These are phyloP conservation scores for Gallinago paraguaiae DNA, from an alignment of 2,113 vertebrate species.

Conservation along the genomic window DNA sequence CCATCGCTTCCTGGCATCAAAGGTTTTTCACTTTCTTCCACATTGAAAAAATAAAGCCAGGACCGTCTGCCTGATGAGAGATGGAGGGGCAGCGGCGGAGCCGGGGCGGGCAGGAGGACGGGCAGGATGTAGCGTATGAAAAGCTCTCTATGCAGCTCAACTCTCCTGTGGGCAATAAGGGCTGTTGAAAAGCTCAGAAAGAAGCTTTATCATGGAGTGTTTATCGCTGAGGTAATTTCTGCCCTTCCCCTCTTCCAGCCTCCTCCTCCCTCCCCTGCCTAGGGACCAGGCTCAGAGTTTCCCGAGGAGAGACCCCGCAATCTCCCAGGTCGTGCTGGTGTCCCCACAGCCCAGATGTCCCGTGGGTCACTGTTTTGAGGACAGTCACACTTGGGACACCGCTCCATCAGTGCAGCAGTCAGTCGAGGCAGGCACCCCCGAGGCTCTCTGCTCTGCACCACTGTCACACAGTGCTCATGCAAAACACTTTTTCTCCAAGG, in stretches of 20 bases:
- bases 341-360: neutral
- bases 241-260: neutral
- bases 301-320: rapidly evolving
- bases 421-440: rapidly evolving
- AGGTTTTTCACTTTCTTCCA: slow-evolving; percentile 52
- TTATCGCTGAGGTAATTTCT: slow-evolving; percentile 33
- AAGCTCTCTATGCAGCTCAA: neutral
- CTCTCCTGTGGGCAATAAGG: neutral
- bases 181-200: neutral
- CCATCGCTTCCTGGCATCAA: slow-evolving; percentile 59
- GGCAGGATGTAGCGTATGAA: neutral
- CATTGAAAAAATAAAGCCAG: slow-evolving; percentile 47
- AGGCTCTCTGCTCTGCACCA: neutral
- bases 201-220: neutral
- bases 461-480: rapidly evolving
- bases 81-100: neutral
- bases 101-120: neutral
- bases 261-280: neutral
- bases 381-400: rapidly evolving
- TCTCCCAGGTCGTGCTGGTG: rapidly evolving
- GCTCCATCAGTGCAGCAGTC: rapidly evolving
- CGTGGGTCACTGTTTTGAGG: neutral
- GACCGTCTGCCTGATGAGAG: neutral
- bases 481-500: neutral
- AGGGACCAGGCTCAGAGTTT: neutral